phyloP scores from a whole-genome alignment of 2,113 vertebrate species.

The Ictidomys tridecemlineatus region DNA sequence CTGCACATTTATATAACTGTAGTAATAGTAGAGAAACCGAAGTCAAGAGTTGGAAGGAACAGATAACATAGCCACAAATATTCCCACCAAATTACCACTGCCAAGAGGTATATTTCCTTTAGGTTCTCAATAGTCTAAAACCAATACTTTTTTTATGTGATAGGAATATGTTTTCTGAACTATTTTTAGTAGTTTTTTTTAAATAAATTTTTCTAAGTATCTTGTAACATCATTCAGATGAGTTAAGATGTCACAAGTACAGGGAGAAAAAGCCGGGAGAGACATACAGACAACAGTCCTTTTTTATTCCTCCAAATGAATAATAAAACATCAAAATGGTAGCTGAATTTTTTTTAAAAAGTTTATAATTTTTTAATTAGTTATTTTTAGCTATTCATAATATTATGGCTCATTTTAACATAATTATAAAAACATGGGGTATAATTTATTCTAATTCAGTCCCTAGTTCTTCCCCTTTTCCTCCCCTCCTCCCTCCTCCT shows the following conservation, averaged over 20 bases:
- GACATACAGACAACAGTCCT: background rate
- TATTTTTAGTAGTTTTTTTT: constrained; percentile 18
- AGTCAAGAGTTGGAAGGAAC: background rate
- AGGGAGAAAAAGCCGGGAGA: background rate
- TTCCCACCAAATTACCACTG: background rate
- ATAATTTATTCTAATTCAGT: too few relatives aligned
- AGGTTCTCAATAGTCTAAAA: background rate
- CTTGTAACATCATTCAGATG: background rate
- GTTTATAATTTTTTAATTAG: too few relatives aligned
- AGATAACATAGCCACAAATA: background rate
- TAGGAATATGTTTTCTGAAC: background rate
- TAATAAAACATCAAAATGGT: background rate
- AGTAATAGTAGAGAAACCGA: rapidly evolving
- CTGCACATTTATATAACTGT: background rate
- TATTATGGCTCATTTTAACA: too few relatives aligned
- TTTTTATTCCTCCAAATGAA: background rate
- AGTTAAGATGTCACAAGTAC: background rate
- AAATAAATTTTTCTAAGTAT: background rate
- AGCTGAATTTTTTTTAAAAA: background rate
- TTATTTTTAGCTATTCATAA: too few relatives aligned
- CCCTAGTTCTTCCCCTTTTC: too few relatives aligned
- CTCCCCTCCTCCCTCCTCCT: too few relatives aligned
- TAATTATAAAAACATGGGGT: too few relatives aligned
- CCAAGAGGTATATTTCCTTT: background rate
- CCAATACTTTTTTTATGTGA: background rate